These are phyloP conservation scores for Lagopus leucura DNA, from an alignment of 2,113 vertebrate genomes.

Conservation along the genomic window DNA sequence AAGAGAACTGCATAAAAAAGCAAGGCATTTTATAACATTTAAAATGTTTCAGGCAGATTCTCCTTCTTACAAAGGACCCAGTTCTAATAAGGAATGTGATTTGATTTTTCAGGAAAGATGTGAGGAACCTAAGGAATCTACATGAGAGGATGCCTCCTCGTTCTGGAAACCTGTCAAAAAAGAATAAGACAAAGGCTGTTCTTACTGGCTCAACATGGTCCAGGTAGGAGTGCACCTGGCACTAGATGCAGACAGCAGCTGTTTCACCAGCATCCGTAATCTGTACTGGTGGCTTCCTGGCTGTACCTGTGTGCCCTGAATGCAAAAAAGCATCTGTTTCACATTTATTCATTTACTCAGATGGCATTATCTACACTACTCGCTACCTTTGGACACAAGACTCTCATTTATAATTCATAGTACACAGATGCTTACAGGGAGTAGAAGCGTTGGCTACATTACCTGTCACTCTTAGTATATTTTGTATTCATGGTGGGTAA, in stretches of 20 bases:
- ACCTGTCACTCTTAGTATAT: slow-evolving; percentile 72
- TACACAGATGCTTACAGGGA: slow-evolving; percentile 79
- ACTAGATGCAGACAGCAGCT: slow-evolving; percentile 62
- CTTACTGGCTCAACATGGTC: neutral
- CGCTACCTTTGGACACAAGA: slow-evolving; percentile 74
- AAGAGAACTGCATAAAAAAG: neutral
- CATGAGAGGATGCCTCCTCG: neutral
- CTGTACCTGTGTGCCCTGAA: slow-evolving; percentile 75
- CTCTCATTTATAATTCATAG: slow-evolving; percentile 79
- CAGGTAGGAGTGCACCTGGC: slow-evolving; percentile 67
- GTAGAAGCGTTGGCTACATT: slow-evolving; percentile 68
- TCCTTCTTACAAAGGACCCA: neutral
- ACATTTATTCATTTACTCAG: slow-evolving; percentile 77
- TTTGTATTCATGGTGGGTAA: slow-evolving; percentile 68
- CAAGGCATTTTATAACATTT: neutral
- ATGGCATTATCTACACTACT: slow-evolving; percentile 73
- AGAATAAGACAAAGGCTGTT: neutral
- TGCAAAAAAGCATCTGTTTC: slow-evolving; percentile 79
- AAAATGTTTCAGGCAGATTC: neutral
- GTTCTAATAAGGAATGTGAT: neutral
- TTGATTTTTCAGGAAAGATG: neutral
- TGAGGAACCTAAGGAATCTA: neutral
- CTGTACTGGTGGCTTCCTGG: slow-evolving; percentile 70
- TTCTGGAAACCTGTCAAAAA: neutral
- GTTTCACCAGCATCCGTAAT: slow-evolving; percentile 74